Percentiles rank a stretch among this genome's conserved stretches.
These are phyloP conservation scores for Falco columbarius DNA, from an alignment of 2,797 vertebrate genomes.

Conservation along the genomic window DNA sequence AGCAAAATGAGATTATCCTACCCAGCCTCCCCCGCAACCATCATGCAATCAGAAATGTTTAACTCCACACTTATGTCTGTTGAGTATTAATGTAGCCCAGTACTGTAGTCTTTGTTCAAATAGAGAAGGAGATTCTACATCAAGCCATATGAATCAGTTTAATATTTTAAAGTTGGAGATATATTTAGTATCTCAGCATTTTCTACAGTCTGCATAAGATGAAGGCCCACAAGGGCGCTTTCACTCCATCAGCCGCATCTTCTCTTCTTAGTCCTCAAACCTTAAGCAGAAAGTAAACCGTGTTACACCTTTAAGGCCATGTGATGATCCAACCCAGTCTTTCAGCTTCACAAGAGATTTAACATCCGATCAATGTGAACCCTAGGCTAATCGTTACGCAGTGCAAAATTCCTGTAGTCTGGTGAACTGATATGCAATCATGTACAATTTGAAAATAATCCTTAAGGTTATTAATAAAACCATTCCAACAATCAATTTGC, in stretches of 20 bases:
- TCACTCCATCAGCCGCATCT: background rate
- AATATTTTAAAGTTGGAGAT: background rate
- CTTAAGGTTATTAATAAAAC: background rate
- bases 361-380: background rate
- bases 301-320: background rate
- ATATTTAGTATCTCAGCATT: background rate
- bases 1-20: background rate
- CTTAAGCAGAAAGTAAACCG: background rate
- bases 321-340: background rate
- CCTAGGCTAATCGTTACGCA: background rate
- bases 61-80: background rate
- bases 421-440: background rate
- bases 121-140: background rate
- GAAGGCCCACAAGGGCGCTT: background rate
- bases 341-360: background rate
- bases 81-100: background rate
- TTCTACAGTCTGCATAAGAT: background rate
- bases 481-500: background rate
- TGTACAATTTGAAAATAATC: background rate
- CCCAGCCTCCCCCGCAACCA: background rate
- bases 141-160: background rate
- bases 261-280: background rate
- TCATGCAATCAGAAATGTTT: background rate
- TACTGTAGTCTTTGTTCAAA: background rate
- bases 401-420: background rate